Evolutionary conservation across 2,888 invertebrate species (phyloP), one percentile per base, ranked within the genome.

Genomic region (Bruchidius siliquastri): DNA sequence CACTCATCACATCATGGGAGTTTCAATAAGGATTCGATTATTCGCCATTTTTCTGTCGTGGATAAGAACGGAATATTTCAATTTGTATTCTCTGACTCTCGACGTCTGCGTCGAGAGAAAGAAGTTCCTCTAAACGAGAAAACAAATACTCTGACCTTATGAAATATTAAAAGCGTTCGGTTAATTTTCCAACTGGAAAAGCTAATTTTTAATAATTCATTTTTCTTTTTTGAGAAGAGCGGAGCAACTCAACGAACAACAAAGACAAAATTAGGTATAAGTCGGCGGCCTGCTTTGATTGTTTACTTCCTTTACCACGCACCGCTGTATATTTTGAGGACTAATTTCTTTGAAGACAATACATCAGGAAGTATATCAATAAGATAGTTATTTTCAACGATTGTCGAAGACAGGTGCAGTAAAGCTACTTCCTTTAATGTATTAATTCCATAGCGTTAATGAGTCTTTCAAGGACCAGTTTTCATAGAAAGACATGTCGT

Each of bases 151-250:
- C 82, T 80, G 81, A 81, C 81, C 81, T 82, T 82, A 82, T 83
- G 81, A 82, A 83, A 83, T 81, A 83, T 83, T 83, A 81, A 83
- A 81, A 78, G 81, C 79, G 80, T 83, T 83, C 82, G 81, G 83
- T 82, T 82, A 83, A 83, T 83, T 83, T 79, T 80, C 76, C 81
- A 81, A 80, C 79, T 78, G 78, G 73, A 80, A 77, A 80, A 78
- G 80, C 79, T 79, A 80, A 80, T 81, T 81, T 79, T 80, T 80
- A 80, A 76, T 76, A 75, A 75, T 80, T 79, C 77, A 80, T 80
- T 79, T 79, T 21, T 66, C 20, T 71, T 20, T 18, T 26, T 49
- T 13, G 49, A 49, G 13, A 49, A 1, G 49, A 49, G 49, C 49
- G 10, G 49, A 13, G 49, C 6, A 49, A 49, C 49, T 49, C 49